Evolutionary conservation across 2,113 vertebrate genomes (phyloP).

Genomic region (Scomber scombrus): DNA sequence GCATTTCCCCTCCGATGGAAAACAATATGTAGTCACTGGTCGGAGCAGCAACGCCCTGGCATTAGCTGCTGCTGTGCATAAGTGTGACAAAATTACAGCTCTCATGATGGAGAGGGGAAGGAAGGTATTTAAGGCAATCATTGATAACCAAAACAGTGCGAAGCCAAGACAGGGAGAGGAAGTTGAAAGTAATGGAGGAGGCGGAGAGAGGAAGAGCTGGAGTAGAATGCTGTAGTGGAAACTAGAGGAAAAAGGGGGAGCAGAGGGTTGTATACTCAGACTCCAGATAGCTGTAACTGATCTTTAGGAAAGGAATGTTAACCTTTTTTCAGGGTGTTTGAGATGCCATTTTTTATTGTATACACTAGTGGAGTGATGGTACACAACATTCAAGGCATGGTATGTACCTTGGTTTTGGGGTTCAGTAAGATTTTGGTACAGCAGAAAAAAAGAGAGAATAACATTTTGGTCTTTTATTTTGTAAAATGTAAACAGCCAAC

Average conservation of each 20-base stretch:
- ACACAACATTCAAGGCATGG: too few species aligned
- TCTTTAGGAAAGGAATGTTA: not conserved
- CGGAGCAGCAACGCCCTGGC: constrained; percentile 35
- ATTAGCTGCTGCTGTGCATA: constrained; percentile 20
- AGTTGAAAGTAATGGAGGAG: constrained; percentile 48
- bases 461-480: too few species aligned
- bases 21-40: constrained; percentile 46
- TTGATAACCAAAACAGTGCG: constrained; percentile 66
- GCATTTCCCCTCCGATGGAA: constrained; percentile 51
- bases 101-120: constrained; percentile 62
- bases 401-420: too few species aligned
- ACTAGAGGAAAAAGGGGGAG: constrained; percentile 21
- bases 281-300: constrained; percentile 5
- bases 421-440: too few species aligned
- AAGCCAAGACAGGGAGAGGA: constrained; percentile 53
- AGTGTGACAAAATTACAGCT: constrained; percentile 67
- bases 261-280: not conserved
- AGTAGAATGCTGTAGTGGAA: not conserved
- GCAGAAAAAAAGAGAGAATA: too few species aligned
- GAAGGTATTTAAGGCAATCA: constrained; percentile 62
- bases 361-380: not conserved
- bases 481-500: too few species aligned
- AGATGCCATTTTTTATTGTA: constrained; percentile 4
- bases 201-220: constrained; percentile 13
- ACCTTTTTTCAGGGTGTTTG: constrained; percentile 9